A percentile compares a stretch with the other conserved stretches of the same genome.
These are phyloP conservation scores for Paramormyrops hopkinsi DNA, from an alignment of 2,797 vertebrate species.

Conservation along the genomic window DNA sequence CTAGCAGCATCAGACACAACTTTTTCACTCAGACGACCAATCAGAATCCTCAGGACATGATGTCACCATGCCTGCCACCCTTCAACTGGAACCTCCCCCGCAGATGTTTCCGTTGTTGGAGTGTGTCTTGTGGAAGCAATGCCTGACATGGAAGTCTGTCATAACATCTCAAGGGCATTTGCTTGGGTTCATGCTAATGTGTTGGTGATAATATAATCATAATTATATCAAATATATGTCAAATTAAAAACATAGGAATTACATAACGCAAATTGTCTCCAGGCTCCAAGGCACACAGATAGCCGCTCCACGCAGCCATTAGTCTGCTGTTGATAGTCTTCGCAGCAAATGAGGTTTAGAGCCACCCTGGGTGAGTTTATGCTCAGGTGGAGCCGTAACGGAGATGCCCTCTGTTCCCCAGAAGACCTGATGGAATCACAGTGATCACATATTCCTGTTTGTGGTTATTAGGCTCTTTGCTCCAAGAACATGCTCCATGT, in stretches of 20 bases:
- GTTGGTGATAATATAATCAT: background rate
- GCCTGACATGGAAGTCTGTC: background rate
- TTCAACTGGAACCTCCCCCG: background rate
- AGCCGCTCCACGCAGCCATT: background rate
- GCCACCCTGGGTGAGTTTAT: background rate
- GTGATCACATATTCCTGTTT: background rate
- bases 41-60: background rate
- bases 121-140: background rate
- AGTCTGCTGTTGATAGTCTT: background rate
- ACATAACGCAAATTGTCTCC: background rate
- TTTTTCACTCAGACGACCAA: background rate
- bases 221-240: background rate
- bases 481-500: background rate
- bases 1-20: background rate
- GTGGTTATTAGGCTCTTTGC: background rate
- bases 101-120: background rate
- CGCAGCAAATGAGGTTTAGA: background rate
- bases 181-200: background rate
- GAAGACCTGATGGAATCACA: background rate
- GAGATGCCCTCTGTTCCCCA: background rate
- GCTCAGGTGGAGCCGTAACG: background rate
- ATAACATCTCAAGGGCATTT: background rate
- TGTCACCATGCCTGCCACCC: background rate
- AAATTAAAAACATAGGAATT: background rate
- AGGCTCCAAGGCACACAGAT: background rate